Evolutionary conservation across 2,113 vertebrate species (phyloP), one percentile per base, ranked within the genome.

Genomic region (Neolamprologus hecqui): DNA sequence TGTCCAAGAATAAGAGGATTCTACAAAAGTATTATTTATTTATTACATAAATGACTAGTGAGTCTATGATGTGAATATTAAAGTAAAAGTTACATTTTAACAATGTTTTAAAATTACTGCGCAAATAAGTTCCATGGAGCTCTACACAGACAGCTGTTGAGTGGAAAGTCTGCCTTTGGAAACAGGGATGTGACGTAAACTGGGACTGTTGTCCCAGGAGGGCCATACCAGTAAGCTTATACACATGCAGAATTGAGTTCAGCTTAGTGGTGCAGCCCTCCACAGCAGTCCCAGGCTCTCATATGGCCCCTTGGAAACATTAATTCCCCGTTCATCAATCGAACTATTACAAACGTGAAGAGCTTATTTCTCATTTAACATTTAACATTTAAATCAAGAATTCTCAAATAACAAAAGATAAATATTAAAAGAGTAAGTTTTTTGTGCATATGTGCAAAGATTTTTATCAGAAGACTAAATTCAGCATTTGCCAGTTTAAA

Each of bases 321-420:
- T 65, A 65, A 1, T 35, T 5, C 0, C 1, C 6, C 0, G 0
- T 65, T n/a, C 31, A 68, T 68, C 63, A 40, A 0, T 68, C 35
- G 0, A 9, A 68, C 63, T 40, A 40, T 40, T 68, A 68, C n/a
- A 68, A 68, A 68, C 0, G 0, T 2, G n/a, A 68, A 9, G 11
- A 14, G 11, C 19, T n/a, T n/a, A n/a, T 68, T 68, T 68, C 35
- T 21, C 6, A n/a, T n/a, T n/a, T n/a, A n/a, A n/a, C n/a, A n/a
- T n/a, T n/a, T n/a, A n/a, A 40, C 0, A 68, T 37, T 68, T 40
- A 21, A 68, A 40, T 68, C 17, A 33, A 31, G 28, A 53, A 31
- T 4, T 79, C 73, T 53, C 15, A 49, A 51, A 12, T 33, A 51
- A 0, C 45, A 33, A 12, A 49, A 51, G 23, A 51, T 17, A 77